Evolutionary conservation across 2,113 vertebrate species (phyloP).

Genomic region (mouse (Mus musculus)): GRCm39 chr12:25718001-25718500

Average conservation of each 20-base stretch:
- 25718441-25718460: conserved; percentile 2
- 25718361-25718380: background rate
- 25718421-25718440: background rate
- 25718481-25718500: conserved; percentile 25
- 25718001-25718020: accelerated
- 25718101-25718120: accelerated
- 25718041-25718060: accelerated
- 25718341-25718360: accelerated
- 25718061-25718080: accelerated
- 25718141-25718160: accelerated
- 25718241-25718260: background rate
- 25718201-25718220: background rate
- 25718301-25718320: background rate
- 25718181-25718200: background rate
- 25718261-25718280: background rate
- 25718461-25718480: background rate
- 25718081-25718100: accelerated
- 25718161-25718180: accelerated
- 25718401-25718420: background rate
- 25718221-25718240: accelerated
- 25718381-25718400: background rate
- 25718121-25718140: background rate
- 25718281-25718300: accelerated
- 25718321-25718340: background rate
- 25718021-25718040: too few relatives aligned